Conservation (phyloP, 2,888 invertebrate species). For the Watsonalla binaria region DNA sequence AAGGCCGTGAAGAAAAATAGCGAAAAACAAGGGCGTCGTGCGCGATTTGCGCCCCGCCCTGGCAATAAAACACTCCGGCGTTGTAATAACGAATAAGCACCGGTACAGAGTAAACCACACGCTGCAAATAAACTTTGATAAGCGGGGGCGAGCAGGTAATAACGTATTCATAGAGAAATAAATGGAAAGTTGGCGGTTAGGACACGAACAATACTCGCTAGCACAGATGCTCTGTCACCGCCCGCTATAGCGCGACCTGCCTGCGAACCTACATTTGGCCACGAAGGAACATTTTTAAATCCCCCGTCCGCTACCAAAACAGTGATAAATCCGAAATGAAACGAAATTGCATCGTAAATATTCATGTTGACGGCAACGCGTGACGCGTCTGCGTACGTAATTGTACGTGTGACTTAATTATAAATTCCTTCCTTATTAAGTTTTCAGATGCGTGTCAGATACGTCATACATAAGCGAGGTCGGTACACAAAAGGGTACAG, state of each 20-base stretch:
- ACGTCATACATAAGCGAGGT: slow-evolving; percentile 30
- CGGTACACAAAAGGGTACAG: slow-evolving; percentile 21
- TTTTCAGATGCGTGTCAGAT: slow-evolving; percentile 52
- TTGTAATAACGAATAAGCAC: slow-evolving; percentile 79
- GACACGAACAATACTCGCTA: slow-evolving; percentile 71
- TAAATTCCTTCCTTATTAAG: slow-evolving; percentile 61
- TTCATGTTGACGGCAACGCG: slow-evolving; percentile 57
- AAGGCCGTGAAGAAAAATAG: slow-evolving; percentile 58
- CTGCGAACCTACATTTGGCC: slow-evolving; percentile 55
- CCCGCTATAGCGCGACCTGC: slow-evolving; percentile 32
- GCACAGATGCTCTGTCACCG: slow-evolving; percentile 69
- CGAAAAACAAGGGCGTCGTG: slow-evolving; percentile 69
- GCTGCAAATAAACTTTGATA: slow-evolving; percentile 79
- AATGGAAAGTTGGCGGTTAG: slow-evolving; percentile 78
- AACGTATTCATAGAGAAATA: slow-evolving; percentile 80
- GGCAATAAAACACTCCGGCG: slow-evolving; percentile 76
- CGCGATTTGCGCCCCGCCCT: slow-evolving; percentile 72
- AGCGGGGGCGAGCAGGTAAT: slow-evolving; percentile 78
- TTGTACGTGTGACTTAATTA: slow-evolving; percentile 53
- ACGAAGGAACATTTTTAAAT: slow-evolving; percentile 64
- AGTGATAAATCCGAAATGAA: slow-evolving; percentile 66
- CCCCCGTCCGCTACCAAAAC: slow-evolving; percentile 50
- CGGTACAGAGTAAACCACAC: slow-evolving; percentile 77
- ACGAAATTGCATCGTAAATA: slow-evolving; percentile 72
- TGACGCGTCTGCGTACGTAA: slow-evolving; percentile 38